These are phyloP conservation scores for Orius insidiosus DNA, from an alignment of 1,140 invertebrate species.

Conservation along the genomic window DNA sequence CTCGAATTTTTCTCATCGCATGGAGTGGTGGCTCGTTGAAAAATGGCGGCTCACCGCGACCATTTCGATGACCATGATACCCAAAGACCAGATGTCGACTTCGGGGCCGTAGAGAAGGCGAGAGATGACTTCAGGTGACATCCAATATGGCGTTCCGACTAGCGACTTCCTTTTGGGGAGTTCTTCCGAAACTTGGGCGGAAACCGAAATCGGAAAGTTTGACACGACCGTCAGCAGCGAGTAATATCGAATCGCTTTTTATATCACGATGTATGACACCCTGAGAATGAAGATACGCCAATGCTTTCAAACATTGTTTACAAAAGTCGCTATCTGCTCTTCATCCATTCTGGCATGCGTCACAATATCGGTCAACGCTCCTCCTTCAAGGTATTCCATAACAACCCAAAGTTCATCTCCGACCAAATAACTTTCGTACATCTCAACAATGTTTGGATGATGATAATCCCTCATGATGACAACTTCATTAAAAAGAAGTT, in stretches of 20 bases:
- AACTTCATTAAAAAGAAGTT: conserved; percentile 98
- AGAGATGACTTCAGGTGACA: conserved; percentile 94
- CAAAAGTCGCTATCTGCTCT: conserved; percentile 95
- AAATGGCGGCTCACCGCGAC: conserved; percentile 95
- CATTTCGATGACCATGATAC: conserved; percentile 96
- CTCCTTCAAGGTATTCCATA: conserved; percentile 98
- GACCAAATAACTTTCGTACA: conserved; percentile 95
- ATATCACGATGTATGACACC: conserved; percentile 98
- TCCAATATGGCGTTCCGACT: conserved; percentile 98
- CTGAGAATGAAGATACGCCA: conserved; percentile 89
- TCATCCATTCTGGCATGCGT: conserved; percentile 91
- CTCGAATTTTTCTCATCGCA: conserved; percentile 90
- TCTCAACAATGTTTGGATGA: conserved; percentile 98
- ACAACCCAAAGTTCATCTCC: conserved; percentile 98
- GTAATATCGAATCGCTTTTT: conserved; percentile 92
- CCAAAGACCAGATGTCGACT: conserved; percentile 93
- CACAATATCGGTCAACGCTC: conserved; percentile 96
- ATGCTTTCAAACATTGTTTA: conserved; percentile 81
- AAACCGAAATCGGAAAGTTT: conserved; percentile 98
- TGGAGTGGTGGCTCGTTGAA: conserved; percentile 97
- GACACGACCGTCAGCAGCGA: conserved; percentile 52
- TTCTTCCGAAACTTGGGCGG: conserved; percentile 89
- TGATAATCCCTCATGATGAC: conserved; percentile 98
- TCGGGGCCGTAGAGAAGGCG: conserved; percentile 92
- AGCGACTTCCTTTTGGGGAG: conserved; percentile 93